Evolutionary conservation across 2,888 invertebrate genomes (phyloP), one percentile per base, ranked within the genome.

Genomic region (Eupithecia inturbata): DNA sequence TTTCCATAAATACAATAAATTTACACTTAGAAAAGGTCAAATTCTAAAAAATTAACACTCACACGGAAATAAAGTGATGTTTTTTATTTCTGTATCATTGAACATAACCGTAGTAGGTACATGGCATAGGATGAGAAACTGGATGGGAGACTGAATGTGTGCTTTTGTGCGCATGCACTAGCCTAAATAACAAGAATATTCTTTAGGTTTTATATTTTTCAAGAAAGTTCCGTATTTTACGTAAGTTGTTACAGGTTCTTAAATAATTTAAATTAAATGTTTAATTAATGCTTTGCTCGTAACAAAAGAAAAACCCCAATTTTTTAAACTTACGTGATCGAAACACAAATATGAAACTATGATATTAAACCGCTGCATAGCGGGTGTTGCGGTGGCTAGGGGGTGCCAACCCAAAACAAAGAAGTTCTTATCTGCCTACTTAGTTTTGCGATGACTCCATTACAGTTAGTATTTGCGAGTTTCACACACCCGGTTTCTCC

Each of bases 401-500:
- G 57, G 26, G 26, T 57, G 4, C 26, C 26, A 57, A 57, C 9
- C 10, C 1, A 26, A 57, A 53, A 62, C 16, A 31, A 31, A 62
- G 62, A 62, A 31, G 31, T 31, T 31, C 63, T n/a, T 66, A 39
- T 39, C 66, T 66, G 66, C 6, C 33, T 14, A 66, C n/a, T 22
- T 66, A 66, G 6, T 36, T 62, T 63, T 33, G 31, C 62, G 49
- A 68, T 66, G 39, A 41, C 3, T 68, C 3, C 2, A 49, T 71
- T 53, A 45, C 57, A 64, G 60, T 49, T 71, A 53, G 28, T 53
- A 70, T 75, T 75, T 79, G 80, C 77, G 81, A 82, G 76, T 63
- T 73, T 78, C 77, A 81, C 80, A 79, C 78, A 80, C 80, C 78
- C 75, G 80, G 75, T 77, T 77, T 75, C 74, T 79, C 77, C 74